Percentiles rank a stretch among this genome's conserved stretches.
phyloP scores from a whole-genome alignment of 2,797 vertebrate genomes.

The Gastrophryne carolinensis region DNA sequence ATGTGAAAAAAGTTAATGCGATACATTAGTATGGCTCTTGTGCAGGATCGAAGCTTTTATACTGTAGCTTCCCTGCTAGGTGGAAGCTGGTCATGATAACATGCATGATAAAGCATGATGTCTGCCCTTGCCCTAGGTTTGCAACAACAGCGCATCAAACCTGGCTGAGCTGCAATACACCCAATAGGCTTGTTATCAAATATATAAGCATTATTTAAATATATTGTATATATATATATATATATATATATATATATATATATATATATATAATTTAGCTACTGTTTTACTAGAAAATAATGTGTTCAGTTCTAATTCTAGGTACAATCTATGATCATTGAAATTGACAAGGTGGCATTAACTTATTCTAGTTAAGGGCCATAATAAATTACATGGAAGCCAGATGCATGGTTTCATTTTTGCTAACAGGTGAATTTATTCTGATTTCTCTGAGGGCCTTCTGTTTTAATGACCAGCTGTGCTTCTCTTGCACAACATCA shows the following conservation, averaged over 20 bases:
- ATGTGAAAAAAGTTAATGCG: no score
- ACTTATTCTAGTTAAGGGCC: neutral
- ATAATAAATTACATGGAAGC: slow-evolving; percentile 5
- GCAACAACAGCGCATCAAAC: no score
- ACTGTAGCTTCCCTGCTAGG: no score
- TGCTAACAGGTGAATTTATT: slow-evolving; percentile 8
- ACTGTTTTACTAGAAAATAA: no score
- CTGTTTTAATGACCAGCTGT: slow-evolving; percentile 26
- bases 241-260: neutral
- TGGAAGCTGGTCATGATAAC: no score
- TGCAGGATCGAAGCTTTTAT: no score
- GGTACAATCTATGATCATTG: neutral
- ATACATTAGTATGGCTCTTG: no score
- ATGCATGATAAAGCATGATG: no score
- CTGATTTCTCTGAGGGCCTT: slow-evolving; percentile 9
- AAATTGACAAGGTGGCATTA: slow-evolving; percentile 14
- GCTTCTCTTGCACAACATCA: neutral
- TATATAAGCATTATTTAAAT: no score
- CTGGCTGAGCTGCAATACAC: no score
- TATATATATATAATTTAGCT: neutral
- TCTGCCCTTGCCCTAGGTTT: no score
- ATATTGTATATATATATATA: neutral
- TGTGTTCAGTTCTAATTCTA: neutral
- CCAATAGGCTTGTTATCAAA: no score
- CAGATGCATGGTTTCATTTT: slow-evolving; percentile 13